Evolutionary conservation across 1,140 invertebrate genomes (phyloP), one percentile per base, ranked within the genome.

Genomic region (Trichonephila clavipes): DNA sequence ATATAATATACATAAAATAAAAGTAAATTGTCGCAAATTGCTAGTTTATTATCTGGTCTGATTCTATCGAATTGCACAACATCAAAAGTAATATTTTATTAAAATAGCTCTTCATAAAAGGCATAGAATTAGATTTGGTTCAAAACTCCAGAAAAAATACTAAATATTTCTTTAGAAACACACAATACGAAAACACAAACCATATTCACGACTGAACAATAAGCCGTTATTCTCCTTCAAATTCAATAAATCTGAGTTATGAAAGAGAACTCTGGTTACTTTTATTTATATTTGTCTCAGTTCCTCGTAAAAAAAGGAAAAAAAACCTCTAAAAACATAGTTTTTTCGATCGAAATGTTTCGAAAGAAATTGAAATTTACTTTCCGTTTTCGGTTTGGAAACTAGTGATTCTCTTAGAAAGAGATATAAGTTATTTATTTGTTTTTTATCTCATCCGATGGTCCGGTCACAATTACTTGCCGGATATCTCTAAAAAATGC

Each of bases 341-440:
- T 58, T 61, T 87, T 87, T 28, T 64, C n/a, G 19, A 62, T 87
- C 61, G 85, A 64, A 64, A 87, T 40, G 18, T 24, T 87, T 40
- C 24, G 61, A 40, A 62, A 87, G 24, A 24, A 87, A 87, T 87
- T 87, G 85, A 87, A 87, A 87, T 87, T 87, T 87, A 87, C 85
- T 87, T 87, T 87, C 85, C 24, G 58, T 64, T 87, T 87, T 87
- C 83, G 85, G 58, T 64, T 28, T 40, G 61, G 18, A 64, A 87
- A 34, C 58, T 87, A 87, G 61, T 62, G 59, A 64, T 64, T 87
- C 85, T 87, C 61, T 87, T 40, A 19, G 18, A 40, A 64, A 58
- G 61, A 87, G 61, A 62, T 62, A 61, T 87, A 62, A 61, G 85
- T 87, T 87, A 87, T 87, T 87, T 87, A 87, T 87, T 87, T 87